Base-by-base conservation (phyloP, 2,797 vertebrate species). In the Triplophysa bombifrons region DNA sequence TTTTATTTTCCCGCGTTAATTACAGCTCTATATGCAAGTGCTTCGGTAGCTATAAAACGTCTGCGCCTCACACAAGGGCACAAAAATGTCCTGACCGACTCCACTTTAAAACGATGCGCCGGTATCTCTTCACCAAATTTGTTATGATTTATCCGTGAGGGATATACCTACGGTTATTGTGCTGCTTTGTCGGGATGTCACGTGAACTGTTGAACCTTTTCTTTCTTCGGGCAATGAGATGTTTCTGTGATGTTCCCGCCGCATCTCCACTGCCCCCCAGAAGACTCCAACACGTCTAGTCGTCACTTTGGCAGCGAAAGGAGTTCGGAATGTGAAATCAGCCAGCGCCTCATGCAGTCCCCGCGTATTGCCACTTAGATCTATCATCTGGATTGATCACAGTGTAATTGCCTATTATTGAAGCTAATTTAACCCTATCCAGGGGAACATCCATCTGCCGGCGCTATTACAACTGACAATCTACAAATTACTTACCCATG, bases 301-400 rank as follows among this genome's bases (percentile, higher is more conserved):
- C 70, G 78, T 84, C 78, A 80, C 56, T 80, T 81, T 84, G 46
- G 66, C 68, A 65, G 75, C n/a, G 14, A 19, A 89, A 89, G 85
- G 89, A 25, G 92, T 92, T 92, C 90, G 88, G 91, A 90, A 92
- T 89, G 87, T 86, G 86, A 87, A 86, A 55, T 84, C 86, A 87
- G 92, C 90, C 88, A 80, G 12, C 83, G 86, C 86, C 65, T 74
- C 74, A 65, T 89, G 87, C 87, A 93, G 96, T 98, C 96, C 91
- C 90, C 92, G 94, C 87, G 90, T 90, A 94, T 97, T 96, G 95
- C 95, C 94, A 94, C 94, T 97, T 95, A 95, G 95, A 98, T 99
- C 97, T 96, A 98, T 99, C 98, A 98, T 95, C 92, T 95, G 98
- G 98, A 99, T 98, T 98, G 98, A 99, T 99, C 97, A 97, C 95